Base-by-base conservation (phyloP, 2,797 vertebrate genomes). In the Cirrhinus mrigala region DNA sequence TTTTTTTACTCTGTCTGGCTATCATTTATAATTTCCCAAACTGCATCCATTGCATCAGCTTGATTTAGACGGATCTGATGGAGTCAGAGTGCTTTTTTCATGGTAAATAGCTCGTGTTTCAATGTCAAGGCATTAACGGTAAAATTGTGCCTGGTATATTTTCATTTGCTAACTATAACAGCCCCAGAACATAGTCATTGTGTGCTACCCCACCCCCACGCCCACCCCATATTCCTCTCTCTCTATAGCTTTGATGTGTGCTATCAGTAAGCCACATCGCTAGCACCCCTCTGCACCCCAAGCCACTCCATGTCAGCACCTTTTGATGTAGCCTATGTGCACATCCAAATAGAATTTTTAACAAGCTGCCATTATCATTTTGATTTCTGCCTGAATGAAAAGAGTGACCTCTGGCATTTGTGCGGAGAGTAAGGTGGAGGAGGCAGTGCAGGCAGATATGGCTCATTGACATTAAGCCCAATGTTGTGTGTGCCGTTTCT, bases 351-450 rank as follows among this genome's bases (percentile, higher is more conserved):
- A 91, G 91, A 93, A 93, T 95, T 95, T 94, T 91, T 94, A 94
- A 95, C 91, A 92, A 91, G 91, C 62, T 89, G 86, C 94, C 91
- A 94, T 95, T 95, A 93, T 94, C 90, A 93, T 94, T 95, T 94
- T 92, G 92, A 95, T 95, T 94, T 93, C 91, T 92, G 87, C 80
- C 90, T 90, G 87, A 94, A 94, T 92, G 90, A 92, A 87, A 92
- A 87, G 88, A 83, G 81, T 92, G 91, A 94, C 93, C 93, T 93
- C 91, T 94, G 93, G 91, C 91, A 92, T 94, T 93, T 92, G 89
- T 90, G 83, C 86, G 83, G 81, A 84, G 86, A 80, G 88, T 68
- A 56, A 88, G 85, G 71, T 91, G 85, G 88, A 85, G 77, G 86
- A 46, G 82, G 82, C 84, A 84, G 87, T 82, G 71, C 54, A 80